Conservation (phyloP, 2,113 vertebrate genomes). For the Passerina amoena region DNA sequence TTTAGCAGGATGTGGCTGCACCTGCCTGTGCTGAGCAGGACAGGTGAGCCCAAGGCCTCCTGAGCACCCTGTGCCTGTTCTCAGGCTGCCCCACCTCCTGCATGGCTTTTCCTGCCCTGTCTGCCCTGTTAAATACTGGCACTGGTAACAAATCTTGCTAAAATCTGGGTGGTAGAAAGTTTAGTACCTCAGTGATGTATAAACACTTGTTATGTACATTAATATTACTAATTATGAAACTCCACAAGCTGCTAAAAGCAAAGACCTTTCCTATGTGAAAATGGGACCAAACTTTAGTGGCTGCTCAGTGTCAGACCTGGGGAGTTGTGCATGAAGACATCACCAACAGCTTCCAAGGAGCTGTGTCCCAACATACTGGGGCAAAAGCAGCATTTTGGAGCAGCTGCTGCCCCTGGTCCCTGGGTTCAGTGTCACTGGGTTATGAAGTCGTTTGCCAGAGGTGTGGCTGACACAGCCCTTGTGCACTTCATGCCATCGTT, state of each 20-base stretch:
- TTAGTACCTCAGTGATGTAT: background rate
- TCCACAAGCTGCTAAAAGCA: background rate
- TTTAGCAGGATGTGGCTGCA: accelerated
- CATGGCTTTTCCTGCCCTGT: background rate
- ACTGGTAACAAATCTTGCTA: background rate
- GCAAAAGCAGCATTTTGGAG: background rate
- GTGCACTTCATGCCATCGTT: accelerated
- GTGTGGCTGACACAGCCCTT: background rate
- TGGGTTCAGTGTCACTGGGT: background rate
- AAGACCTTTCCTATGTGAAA: background rate
- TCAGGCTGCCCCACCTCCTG: background rate
- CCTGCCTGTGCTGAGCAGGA: background rate
- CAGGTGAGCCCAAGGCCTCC: background rate
- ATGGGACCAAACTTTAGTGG: background rate
- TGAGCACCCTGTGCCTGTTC: background rate
- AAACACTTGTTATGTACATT: background rate
- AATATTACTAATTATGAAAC: background rate
- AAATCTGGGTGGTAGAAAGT: background rate
- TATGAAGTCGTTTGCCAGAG: background rate
- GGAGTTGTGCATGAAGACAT: background rate
- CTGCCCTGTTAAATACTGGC: background rate
- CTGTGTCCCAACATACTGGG: background rate
- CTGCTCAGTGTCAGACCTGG: background rate
- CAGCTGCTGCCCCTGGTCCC: background rate
- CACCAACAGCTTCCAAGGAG: background rate